Conservation (phyloP, 1,140 invertebrate species). For the Dreissena polymorpha region DNA sequence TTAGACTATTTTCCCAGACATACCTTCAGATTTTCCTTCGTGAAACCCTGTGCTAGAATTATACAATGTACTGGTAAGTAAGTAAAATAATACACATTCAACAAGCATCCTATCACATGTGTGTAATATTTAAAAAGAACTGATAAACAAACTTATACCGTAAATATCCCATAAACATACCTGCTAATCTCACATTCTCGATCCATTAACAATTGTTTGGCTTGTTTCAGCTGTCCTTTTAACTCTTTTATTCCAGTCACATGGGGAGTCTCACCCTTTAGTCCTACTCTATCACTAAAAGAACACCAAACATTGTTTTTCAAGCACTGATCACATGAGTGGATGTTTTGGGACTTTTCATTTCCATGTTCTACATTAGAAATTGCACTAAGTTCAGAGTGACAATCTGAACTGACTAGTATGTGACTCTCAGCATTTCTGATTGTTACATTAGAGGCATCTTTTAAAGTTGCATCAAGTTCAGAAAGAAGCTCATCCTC, state of each 20-base stretch:
- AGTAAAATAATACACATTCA: too few species aligned
- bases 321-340: conserved; percentile 47
- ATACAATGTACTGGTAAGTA: too few species aligned
- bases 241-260: conserved; percentile 15
- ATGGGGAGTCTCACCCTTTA: conserved; percentile 15
- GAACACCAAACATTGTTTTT: conserved; percentile 42
- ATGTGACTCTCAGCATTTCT: neutral
- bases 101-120: too few species aligned
- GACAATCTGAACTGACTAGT: neutral
- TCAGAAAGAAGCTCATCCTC: conserved; percentile 53
- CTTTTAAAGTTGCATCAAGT: conserved; percentile 48
- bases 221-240: conserved; percentile 45
- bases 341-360: neutral
- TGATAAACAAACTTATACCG: too few species aligned
- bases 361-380: conserved; percentile 33
- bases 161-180: neutral
- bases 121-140: too few species aligned
- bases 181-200: conserved; percentile 55
- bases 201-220: conserved; percentile 40
- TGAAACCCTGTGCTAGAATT: too few species aligned
- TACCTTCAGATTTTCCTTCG: too few species aligned
- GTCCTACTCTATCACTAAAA: conserved; percentile 2
- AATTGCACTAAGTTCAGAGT: conserved; percentile 19
- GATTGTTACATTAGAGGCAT: neutral
- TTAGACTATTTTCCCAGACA: too few species aligned